Evolutionary conservation across 2,888 invertebrate species (phyloP).

Genomic region (Drosophila rubida): DNA sequence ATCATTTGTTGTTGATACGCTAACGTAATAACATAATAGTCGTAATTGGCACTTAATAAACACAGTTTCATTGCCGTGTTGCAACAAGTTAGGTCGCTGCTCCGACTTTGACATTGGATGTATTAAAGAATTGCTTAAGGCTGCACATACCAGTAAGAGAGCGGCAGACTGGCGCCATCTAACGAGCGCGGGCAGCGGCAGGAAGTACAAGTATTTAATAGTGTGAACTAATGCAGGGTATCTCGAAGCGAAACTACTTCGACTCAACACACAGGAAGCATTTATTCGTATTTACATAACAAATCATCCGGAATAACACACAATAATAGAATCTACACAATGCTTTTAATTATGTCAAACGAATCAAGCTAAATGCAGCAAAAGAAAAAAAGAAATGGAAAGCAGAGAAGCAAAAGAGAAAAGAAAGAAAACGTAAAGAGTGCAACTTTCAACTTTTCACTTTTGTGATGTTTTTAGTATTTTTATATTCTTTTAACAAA

Average conservation of each 20-base stretch:
- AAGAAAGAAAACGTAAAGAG: conserved; percentile 4
- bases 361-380: conserved; percentile 22
- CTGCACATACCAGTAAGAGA: not conserved
- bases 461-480: conserved; percentile 45
- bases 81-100: not conserved
- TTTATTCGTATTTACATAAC: conserved; percentile 6
- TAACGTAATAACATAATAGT: conserved; percentile 14
- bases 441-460: conserved; percentile 44
- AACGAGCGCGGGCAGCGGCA: not conserved
- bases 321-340: conserved; percentile 6
- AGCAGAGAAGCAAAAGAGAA: not conserved
- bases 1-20: conserved; percentile 17
- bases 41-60: conserved; percentile 5
- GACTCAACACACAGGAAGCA: not conserved
- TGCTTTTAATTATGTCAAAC: conserved; percentile 29
- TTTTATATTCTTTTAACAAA: conserved; percentile 61
- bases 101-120: not conserved
- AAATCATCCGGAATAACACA: not conserved
- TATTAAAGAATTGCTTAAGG: not conserved
- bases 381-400: conserved; percentile 15
- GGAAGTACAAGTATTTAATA: not conserved
- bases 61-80: not conserved
- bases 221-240: not conserved
- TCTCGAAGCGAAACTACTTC: not conserved
- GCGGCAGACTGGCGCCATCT: not conserved